These are phyloP conservation scores for Octodonta nipae DNA, from an alignment of 2,888 invertebrate species.

Conservation along the genomic window DNA sequence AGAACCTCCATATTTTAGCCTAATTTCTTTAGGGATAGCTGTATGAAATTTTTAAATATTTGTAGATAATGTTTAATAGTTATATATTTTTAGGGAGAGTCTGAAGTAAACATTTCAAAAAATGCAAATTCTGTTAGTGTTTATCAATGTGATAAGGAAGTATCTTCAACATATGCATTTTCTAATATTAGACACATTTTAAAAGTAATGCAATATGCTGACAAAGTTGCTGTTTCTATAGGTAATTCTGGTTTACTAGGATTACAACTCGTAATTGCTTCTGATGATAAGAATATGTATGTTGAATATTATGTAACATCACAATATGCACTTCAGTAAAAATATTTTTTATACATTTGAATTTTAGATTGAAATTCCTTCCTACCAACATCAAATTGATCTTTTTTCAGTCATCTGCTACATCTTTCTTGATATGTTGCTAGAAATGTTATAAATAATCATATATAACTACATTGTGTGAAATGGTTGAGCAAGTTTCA, in stretches of 20 bases:
- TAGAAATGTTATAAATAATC: too few relatives aligned
- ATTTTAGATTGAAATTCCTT: too few relatives aligned
- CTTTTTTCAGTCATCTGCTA: too few relatives aligned
- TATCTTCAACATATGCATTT: slow-evolving; percentile 60
- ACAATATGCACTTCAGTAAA: too few relatives aligned
- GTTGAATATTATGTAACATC: slow-evolving; percentile 74
- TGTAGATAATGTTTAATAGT: slow-evolving; percentile 7
- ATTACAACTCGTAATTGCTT: slow-evolving; percentile 74
- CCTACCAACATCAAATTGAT: too few relatives aligned
- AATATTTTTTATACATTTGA: too few relatives aligned
- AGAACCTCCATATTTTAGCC: slow-evolving; percentile 64
- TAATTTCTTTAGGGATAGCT: slow-evolving; percentile 66
- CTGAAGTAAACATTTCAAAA: slow-evolving; percentile 69
- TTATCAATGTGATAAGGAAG: slow-evolving; percentile 59
- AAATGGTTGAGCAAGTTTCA: too few relatives aligned
- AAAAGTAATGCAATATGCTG: slow-evolving; percentile 66
- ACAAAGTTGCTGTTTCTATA: slow-evolving; percentile 49
- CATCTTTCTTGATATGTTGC: too few relatives aligned
- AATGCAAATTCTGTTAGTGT: slow-evolving; percentile 57
- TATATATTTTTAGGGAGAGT: slow-evolving; percentile 42
- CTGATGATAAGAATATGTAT: slow-evolving; percentile 67
- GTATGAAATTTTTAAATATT: slow-evolving; percentile 30
- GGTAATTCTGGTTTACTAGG: slow-evolving; percentile 69
- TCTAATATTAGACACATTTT: slow-evolving; percentile 66
- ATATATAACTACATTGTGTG: too few relatives aligned